phyloP scores from a whole-genome alignment of 2,888 invertebrate genomes.

The Psococerastis gibbosa region DNA sequence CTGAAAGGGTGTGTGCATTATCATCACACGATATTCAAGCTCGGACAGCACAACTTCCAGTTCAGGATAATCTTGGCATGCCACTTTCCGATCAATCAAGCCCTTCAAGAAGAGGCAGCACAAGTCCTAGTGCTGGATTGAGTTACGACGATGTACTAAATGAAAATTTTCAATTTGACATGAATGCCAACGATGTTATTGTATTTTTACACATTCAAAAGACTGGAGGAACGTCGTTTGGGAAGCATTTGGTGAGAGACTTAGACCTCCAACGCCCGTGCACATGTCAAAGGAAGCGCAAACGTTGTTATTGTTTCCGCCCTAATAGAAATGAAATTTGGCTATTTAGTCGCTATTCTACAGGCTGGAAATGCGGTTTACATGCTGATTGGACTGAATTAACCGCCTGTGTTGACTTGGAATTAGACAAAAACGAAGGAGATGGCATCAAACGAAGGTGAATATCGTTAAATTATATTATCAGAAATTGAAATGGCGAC shows the following conservation, averaged over 20 bases:
- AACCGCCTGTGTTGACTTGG: conserved; percentile 76
- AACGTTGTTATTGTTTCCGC: conserved; percentile 81
- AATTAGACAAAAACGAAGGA: conserved; percentile 79
- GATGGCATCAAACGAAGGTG: conserved; percentile 48
- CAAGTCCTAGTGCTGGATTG: conserved; percentile 39
- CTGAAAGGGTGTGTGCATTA: conserved; percentile 49
- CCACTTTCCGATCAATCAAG: conserved; percentile 25
- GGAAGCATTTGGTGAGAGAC: conserved; percentile 88
- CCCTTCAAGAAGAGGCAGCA: conserved; percentile 19
- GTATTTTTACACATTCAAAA: conserved; percentile 98
- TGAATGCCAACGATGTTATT: conserved; percentile 89
- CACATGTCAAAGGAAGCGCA: conserved; percentile 72
- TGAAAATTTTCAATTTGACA: conserved; percentile 74
- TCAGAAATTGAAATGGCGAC: no score
- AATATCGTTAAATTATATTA: neutral
- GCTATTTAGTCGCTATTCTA: conserved; percentile 94
- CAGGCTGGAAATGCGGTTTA: conserved; percentile 95
- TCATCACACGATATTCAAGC: conserved; percentile 18
- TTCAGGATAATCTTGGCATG: conserved; percentile 32
- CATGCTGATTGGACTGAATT: conserved; percentile 98
- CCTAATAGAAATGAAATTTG: conserved; percentile 87
- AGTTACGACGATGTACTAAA: conserved; percentile 75
- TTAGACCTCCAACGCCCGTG: conserved; percentile 84
- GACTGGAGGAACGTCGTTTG: conserved; percentile 96
- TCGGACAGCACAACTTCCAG: conserved; percentile 20